Conservation (phyloP, 2,888 invertebrate genomes). For the Macaria notata region DNA sequence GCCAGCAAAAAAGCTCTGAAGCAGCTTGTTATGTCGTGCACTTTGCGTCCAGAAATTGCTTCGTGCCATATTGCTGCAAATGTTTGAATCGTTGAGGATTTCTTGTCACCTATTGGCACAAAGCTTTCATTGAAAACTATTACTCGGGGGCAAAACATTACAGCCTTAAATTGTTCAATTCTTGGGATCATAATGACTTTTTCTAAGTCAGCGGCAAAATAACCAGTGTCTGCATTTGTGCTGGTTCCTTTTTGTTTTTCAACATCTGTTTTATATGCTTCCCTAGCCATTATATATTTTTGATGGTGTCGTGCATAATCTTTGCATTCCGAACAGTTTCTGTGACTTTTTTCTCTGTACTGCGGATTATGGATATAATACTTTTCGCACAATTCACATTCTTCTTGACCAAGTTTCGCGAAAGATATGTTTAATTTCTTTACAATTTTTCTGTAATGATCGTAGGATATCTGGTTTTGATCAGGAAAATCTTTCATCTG, state of each 20-base stretch:
- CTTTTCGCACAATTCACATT: background rate
- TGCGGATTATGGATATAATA: background rate
- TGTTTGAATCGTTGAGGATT: conserved; percentile 8
- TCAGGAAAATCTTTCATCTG: background rate
- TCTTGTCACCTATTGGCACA: conserved; percentile 8
- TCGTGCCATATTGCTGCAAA: conserved; percentile 21
- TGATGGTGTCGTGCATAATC: background rate
- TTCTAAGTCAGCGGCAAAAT: too few species aligned
- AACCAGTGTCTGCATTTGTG: background rate
- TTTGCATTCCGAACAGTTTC: background rate
- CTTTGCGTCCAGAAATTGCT: conserved; percentile 16
- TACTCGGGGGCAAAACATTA: too few species aligned
- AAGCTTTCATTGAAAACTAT: background rate
- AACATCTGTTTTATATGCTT: background rate
- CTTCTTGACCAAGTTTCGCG: background rate
- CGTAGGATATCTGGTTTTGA: background rate
- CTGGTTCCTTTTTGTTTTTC: background rate
- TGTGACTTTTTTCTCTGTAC: background rate
- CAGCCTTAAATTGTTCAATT: background rate
- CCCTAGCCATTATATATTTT: background rate
- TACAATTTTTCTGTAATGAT: background rate
- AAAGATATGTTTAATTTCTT: conserved; percentile 1
- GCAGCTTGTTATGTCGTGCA: conserved; percentile 13
- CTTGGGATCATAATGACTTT: too few species aligned
- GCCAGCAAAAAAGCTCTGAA: conserved; percentile 17